Evolutionary conservation across 2,113 vertebrate species (phyloP).

Genomic region (Festucalex cinctus): DNA sequence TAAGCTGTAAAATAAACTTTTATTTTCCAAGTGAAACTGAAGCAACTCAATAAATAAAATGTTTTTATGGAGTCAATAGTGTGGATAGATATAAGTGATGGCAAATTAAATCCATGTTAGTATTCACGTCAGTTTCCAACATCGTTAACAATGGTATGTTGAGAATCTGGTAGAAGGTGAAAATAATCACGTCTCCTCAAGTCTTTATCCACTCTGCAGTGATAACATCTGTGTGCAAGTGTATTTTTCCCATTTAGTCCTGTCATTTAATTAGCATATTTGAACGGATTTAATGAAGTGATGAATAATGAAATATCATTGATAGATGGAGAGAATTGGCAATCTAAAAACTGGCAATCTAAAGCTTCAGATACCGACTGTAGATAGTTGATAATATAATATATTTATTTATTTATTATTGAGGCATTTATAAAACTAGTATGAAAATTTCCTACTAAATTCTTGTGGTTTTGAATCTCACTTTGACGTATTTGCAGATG

Average conservation of each 20-base stretch:
- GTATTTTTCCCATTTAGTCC: neutral
- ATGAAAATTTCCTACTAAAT: too few species aligned
- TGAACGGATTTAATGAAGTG: too few species aligned
- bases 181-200: neutral
- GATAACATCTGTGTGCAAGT: neutral
- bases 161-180: neutral
- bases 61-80: neutral
- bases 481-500: too few species aligned
- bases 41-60: neutral
- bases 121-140: constrained; percentile 21
- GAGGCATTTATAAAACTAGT: too few species aligned
- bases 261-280: too few species aligned
- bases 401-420: too few species aligned
- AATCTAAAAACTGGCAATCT: too few species aligned
- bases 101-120: constrained; percentile 29
- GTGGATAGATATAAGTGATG: constrained; percentile 10
- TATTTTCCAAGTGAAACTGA: constrained; percentile 2
- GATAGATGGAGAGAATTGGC: too few species aligned
- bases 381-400: too few species aligned
- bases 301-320: too few species aligned
- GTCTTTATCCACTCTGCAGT: neutral
- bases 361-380: too few species aligned
- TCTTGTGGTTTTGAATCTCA: too few species aligned
- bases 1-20: neutral
- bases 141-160: neutral